These are phyloP conservation scores for Apamea epomidion DNA, from an alignment of 2,888 invertebrate species.

Conservation along the genomic window DNA sequence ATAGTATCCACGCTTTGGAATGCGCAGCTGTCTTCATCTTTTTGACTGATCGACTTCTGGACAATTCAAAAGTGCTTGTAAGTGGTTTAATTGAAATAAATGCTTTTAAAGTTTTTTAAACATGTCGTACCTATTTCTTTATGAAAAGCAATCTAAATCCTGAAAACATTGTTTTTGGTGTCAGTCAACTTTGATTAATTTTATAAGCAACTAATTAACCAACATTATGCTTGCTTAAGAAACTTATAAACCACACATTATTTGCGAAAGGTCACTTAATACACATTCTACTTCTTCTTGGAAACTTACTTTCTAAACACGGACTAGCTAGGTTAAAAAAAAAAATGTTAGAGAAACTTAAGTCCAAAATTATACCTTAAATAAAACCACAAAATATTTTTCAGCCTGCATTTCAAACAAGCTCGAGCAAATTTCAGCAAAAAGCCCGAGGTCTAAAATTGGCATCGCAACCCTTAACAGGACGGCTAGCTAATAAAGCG, in stretches of 20 bases:
- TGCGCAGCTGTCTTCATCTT: not conserved
- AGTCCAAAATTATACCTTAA: constrained; percentile 8
- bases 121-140: not conserved
- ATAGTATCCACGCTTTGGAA: not conserved
- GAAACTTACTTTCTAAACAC: not conserved
- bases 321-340: not conserved
- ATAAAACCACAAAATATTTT: constrained; percentile 44
- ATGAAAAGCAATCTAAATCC: not conserved
- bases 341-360: not conserved
- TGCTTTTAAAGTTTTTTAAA: not conserved
- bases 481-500: constrained; percentile 84
- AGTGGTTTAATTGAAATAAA: not conserved
- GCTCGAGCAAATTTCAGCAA: constrained; percentile 54
- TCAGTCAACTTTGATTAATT: not conserved
- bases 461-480: constrained; percentile 63
- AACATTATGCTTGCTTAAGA: not conserved
- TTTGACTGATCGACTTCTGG: not conserved
- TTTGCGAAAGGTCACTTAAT: not conserved
- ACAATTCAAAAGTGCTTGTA: not conserved
- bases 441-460: constrained; percentile 54
- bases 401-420: constrained; percentile 41
- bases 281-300: no score
- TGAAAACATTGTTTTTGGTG: not conserved
- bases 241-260: not conserved
- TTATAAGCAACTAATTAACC: not conserved